Evolutionary conservation across 2,797 vertebrate species (phyloP).

Genomic region (Sebastes baramenuke): DNA sequence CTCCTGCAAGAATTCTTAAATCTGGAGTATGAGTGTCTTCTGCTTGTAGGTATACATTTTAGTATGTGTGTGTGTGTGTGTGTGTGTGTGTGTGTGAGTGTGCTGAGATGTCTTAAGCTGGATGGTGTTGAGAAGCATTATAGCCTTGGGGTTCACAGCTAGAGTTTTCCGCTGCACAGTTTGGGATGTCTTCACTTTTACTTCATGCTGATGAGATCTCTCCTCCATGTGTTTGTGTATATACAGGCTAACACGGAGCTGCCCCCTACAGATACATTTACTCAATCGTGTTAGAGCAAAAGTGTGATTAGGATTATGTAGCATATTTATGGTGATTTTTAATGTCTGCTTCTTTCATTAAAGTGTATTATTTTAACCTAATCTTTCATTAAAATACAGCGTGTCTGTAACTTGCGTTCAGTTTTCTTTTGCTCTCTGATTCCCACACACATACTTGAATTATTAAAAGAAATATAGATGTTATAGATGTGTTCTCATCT

Average conservation of each 20-base stretch:
- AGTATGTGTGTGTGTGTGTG: conserved; percentile 15
- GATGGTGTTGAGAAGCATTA: conserved; percentile 44
- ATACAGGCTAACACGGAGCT: conserved; percentile 59
- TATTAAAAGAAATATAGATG: background rate
- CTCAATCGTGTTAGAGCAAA: conserved; percentile 71
- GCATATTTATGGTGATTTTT: conserved; percentile 80
- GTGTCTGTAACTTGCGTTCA: conserved; percentile 47
- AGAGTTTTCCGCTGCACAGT: conserved; percentile 59
- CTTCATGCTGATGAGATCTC: conserved; percentile 58
- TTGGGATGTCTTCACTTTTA: conserved; percentile 59
- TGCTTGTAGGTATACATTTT: conserved; percentile 50
- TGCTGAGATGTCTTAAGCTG: conserved; percentile 45
- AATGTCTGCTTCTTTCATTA: conserved; percentile 80
- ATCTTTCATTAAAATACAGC: conserved; percentile 79
- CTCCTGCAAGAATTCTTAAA: conserved; percentile 54
- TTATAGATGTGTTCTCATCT: background rate
- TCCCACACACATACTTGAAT: background rate
- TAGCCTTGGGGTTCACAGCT: conserved; percentile 47
- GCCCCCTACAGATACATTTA: conserved; percentile 68
- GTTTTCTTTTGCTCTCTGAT: background rate
- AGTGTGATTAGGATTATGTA: conserved; percentile 75
- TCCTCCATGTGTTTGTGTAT: conserved; percentile 67
- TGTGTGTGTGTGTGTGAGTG: background rate
- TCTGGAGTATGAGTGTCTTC: conserved; percentile 46
- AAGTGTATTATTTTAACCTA: conserved; percentile 80